phyloP scores from a whole-genome alignment of 2,888 invertebrate species.

The Drosophila tanythrix region DNA sequence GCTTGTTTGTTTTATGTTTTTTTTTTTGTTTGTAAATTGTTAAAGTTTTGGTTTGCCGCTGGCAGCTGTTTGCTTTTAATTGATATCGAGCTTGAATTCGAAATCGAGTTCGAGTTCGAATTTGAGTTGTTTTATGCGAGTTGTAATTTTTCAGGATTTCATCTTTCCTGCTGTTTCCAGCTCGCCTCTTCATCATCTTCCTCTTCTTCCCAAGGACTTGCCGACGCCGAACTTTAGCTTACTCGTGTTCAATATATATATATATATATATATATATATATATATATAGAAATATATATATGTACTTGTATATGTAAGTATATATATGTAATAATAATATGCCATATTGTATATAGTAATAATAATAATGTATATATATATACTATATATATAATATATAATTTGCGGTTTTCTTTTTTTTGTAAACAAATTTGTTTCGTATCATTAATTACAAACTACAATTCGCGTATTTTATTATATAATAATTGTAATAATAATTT shows the following conservation, averaged over 20 bases:
- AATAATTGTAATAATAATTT: conserved; percentile 70
- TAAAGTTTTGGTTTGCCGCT: conserved; percentile 68
- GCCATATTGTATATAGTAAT: conserved; percentile 78
- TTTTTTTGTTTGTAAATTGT: conserved; percentile 40
- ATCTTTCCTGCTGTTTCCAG: conserved; percentile 10
- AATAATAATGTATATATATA: conserved; percentile 67
- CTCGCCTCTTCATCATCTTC: conserved; percentile 14
- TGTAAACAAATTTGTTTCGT: conserved; percentile 78
- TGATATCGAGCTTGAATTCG: conserved; percentile 48
- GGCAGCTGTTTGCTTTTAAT: conserved; percentile 74
- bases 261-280: conserved; percentile 40
- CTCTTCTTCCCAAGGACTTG: conserved; percentile 17
- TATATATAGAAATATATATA: conserved; percentile 33
- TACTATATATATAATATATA: conserved; percentile 68
- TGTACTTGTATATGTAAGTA: conserved; percentile 50
- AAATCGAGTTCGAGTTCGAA: not conserved
- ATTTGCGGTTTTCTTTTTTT: conserved; percentile 62
- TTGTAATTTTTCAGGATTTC: conserved; percentile 19
- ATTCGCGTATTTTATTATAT: conserved; percentile 68
- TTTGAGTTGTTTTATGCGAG: conserved; percentile 42
- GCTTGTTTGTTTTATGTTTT: conserved; percentile 21
- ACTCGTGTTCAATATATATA: conserved; percentile 53
- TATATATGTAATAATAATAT: conserved; percentile 72
- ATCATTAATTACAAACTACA: conserved; percentile 77
- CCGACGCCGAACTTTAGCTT: conserved; percentile 52